phyloP scores from a whole-genome alignment of 2,888 invertebrate genomes.

The Tuberolachnus salignus region DNA sequence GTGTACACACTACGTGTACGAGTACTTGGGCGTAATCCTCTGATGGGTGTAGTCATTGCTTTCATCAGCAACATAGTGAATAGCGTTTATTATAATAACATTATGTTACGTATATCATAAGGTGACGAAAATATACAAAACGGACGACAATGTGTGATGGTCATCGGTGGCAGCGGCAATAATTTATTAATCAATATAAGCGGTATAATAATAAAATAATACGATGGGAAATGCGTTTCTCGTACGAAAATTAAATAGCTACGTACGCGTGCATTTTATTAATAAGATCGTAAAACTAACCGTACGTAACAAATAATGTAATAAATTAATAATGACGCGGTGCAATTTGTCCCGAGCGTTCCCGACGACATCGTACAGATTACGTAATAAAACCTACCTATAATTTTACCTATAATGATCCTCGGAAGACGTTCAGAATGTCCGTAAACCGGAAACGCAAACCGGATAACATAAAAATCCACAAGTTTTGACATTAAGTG shows the following conservation, averaged over 20 bases:
- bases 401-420: too few relatives aligned
- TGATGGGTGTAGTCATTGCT: background rate
- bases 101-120: background rate
- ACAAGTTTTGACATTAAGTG: too few relatives aligned
- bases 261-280: too few relatives aligned
- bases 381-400: too few relatives aligned
- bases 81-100: conserved; percentile 1
- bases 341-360: too few relatives aligned
- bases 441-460: too few relatives aligned
- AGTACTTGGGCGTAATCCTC: conserved; percentile 23
- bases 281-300: too few relatives aligned
- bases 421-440: too few relatives aligned
- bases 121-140: background rate
- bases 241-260: background rate
- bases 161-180: conserved; percentile 12
- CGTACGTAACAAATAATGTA: too few relatives aligned
- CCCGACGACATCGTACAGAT: too few relatives aligned
- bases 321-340: too few relatives aligned
- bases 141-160: background rate
- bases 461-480: too few relatives aligned
- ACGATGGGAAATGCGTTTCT: background rate
- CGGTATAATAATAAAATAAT: background rate
- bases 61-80: background rate
- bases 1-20: background rate
- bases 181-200: background rate